Evolutionary conservation across 2,888 invertebrate genomes (phyloP), one percentile per base, ranked within the genome.

Genomic region (Patella pellucida): DNA sequence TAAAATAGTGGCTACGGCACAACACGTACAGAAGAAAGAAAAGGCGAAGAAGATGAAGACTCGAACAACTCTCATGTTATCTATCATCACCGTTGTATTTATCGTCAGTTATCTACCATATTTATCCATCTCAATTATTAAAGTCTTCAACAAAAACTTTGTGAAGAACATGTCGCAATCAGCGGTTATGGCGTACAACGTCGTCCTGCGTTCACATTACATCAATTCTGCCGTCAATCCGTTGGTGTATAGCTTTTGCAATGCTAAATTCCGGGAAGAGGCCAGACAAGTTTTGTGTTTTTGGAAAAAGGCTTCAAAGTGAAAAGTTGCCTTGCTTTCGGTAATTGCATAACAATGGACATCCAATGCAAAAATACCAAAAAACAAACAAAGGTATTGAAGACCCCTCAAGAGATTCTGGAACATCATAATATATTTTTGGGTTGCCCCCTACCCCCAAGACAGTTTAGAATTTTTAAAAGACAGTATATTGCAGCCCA

Each of bases 181-280:
- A 0, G 79, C 79, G n/a, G 68, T 74, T 51, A 79, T 82, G 31
- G 19, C 82, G n/a, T 85, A 84, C 74, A 82, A 82, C 73, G 79
- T 83, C n/a, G 82, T 82, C 71, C 74, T 85, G 2, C 83, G 83
- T 79, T 84, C 83, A 19, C 85, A 83, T 72, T 85, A 84, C 52
- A 79, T 85, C 41, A 86, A 85, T 77, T 82, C 81, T 72, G 74
- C 83, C 52, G 78, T 83, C 2, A 86, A 86, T 74, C 81, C 83
- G 52, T 73, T 85, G 67, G 83, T 86, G 51, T 86, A 86, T 70
- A 83, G 85, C 27, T 83, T 85, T 62, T 82, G 80, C 68, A 85
- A 85, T 76, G 56, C 68, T 3, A 78, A 82, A 27, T 86, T 86
- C 71, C 77, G 83, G 27, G 73, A 73, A 15, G 83, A 82, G 68